These are phyloP conservation scores for Sarcophilus harrisii DNA, from an alignment of 2,797 vertebrate genomes.

Conservation along the genomic window DNA sequence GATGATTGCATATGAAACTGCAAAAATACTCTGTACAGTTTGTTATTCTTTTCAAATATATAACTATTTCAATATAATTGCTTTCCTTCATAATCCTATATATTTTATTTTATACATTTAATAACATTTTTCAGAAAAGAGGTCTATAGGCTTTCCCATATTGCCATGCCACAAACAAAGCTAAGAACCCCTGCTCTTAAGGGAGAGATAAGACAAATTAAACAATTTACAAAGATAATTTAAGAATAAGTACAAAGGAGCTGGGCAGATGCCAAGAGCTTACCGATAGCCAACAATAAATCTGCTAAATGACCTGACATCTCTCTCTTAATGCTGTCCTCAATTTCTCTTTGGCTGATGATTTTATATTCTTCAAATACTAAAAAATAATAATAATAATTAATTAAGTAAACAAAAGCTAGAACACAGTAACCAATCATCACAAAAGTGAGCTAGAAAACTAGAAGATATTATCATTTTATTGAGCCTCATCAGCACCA, in stretches of 20 bases:
- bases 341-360: slow-evolving; percentile 91
- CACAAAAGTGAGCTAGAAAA: neutral
- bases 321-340: slow-evolving; percentile 92
- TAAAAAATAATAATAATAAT: slow-evolving; percentile 74
- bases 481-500: neutral
- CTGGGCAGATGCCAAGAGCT: slow-evolving; percentile 25
- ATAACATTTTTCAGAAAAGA: neutral
- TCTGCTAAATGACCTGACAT: slow-evolving; percentile 90
- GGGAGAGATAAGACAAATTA: neutral
- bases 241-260: neutral
- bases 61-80: neutral
- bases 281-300: slow-evolving; percentile 92
- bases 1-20: neutral
- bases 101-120: neutral
- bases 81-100: neutral
- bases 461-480: neutral
- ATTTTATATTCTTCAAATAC: slow-evolving; percentile 92
- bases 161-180: neutral
- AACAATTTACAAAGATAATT: neutral
- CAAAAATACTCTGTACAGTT: neutral
- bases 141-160: neutral
- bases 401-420: slow-evolving; percentile 13
- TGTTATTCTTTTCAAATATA: neutral
- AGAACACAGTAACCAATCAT: neutral
- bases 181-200: neutral